phyloP scores from a whole-genome alignment of 2,797 vertebrate genomes.

The Vultur gryphus region DNA sequence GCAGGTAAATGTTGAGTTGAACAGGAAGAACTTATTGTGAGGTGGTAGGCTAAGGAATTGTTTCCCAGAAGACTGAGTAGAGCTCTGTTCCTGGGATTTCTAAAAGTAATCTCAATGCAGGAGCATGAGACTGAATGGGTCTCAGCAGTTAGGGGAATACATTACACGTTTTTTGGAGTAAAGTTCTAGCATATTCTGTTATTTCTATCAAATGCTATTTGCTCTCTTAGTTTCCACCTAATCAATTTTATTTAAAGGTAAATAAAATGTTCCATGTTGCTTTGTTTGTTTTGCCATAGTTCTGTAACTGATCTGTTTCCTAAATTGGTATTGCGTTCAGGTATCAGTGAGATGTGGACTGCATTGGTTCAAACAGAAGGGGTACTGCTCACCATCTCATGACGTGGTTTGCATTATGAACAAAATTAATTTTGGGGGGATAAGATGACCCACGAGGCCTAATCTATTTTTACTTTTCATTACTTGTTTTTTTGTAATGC shows the following conservation, averaged over 20 bases:
- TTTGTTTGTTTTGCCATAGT: not conserved
- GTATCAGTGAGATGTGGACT: not conserved
- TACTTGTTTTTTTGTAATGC: not conserved
- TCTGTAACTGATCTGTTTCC: not conserved
- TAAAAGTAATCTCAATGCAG: not conserved
- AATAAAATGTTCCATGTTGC: not conserved
- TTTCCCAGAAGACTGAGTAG: not conserved
- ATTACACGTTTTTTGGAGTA: not conserved
- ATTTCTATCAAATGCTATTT: not conserved
- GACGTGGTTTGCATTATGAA: not conserved
- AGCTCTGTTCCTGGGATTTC: not conserved
- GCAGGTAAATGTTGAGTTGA: not conserved
- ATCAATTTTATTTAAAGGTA: not conserved
- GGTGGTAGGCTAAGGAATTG: not conserved
- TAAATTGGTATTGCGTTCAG: not conserved
- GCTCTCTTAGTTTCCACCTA: not conserved
- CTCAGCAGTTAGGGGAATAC: not conserved
- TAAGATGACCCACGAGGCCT: not conserved
- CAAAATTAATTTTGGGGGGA: not conserved
- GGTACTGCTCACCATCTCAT: not conserved
- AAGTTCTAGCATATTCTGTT: not conserved
- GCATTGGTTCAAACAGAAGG: not conserved
- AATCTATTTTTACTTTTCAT: not conserved
- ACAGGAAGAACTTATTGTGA: not conserved
- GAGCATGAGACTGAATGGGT: not conserved